Evolutionary conservation across 2,797 vertebrate genomes (phyloP), one percentile per base, ranked within the genome.

Genomic region (Lates japonicus): DNA sequence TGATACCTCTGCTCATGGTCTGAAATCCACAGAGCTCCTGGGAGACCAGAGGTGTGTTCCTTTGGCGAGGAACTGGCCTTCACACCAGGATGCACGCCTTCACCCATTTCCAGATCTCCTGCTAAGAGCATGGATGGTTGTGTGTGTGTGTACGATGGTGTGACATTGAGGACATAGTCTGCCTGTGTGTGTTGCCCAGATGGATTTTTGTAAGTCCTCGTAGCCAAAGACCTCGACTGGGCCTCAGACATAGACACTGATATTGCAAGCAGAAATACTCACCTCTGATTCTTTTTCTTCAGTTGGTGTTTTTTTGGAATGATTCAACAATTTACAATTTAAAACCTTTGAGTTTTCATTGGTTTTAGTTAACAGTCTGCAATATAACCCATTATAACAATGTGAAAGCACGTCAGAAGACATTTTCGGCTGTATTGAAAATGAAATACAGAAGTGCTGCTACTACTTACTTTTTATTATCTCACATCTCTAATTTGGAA

Each of bases 401-500:
- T 9, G 29, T 64, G 5, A 52, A 57, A 52, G 33, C 14, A 3
- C 9, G 13, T 46, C 46, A 25, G 25, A 58, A 70, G n/a, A 62
- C 42, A 1, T 61, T 10, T 60, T 42, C 64, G 13, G 9, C 67
- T 52, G 35, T 29, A 44, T 12, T 57, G 19, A 60, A 54, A 62
- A 58, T 9, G 10, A 62, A 66, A 41, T 46, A 41, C 63, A 64
- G 48, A 77, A 25, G 39, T 61, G 7, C n/a, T 80, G 31, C n/a
- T n/a, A n/a, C n/a, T n/a, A n/a, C n/a, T 59, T 44, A 19, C 74
- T 80, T 59, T 55, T n/a, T n/a, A 60, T 71, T 78, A 81, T 90
- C 74, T 74, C 46, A 4, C 25, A 80, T 83, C 76, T 85, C 67
- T 86, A 60, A 87, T 88, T 90, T 85, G 55, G n/a, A 87, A 85